Evolutionary conservation across 2,797 vertebrate species (phyloP), one percentile per base, ranked within the genome.

Genomic region (Onychomys leucogaster): DNA sequence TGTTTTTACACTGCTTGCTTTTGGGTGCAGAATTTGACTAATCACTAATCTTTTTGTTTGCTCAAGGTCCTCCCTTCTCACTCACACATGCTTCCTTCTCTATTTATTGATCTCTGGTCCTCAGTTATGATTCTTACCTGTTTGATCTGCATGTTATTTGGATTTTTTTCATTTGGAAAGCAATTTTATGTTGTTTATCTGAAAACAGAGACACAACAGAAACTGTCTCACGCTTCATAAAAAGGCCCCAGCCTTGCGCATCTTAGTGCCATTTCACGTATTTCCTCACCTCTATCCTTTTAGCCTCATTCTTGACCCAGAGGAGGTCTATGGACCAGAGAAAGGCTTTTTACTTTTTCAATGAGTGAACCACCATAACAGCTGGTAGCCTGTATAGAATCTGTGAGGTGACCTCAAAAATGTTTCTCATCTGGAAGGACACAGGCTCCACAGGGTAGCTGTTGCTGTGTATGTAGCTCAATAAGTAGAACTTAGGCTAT

Each of bases 151-250:
- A 34, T 10, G 11, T 63, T 94, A 29, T 82, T 94, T 94, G 32
- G 8, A 52, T 87, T 61, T 93, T 93, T 86, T 52, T 82, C 23
- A 77, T 91, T 63, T 78, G 32, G 12, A 61, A 90, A 78, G 23
- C 29, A 67, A 78, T 57, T 82, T 86, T 97, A 83, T 41, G 43
- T 67, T 90, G 11, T 88, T 78, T 91, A 85, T 75, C 41, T 25
- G 21, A 65, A 61, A n/a, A 71, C 0, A 41, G 88, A 96, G 29
- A 61, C 76, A 84, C n/a, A 85, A 90, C 23, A 77, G 77, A 27
- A 96, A 12, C 55, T 59, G 25, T 84, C 32, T 32, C 4, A 69
- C 8, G 4, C 34, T 83, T 52, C 41, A 41, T 80, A 59, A 46
- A n/a, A 82, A 81, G 93, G 6, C 55, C 37, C 9, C 5, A 73